Evolutionary conservation across 2,888 invertebrate genomes (phyloP).

Genomic region (Chrysina gloriosa): DNA sequence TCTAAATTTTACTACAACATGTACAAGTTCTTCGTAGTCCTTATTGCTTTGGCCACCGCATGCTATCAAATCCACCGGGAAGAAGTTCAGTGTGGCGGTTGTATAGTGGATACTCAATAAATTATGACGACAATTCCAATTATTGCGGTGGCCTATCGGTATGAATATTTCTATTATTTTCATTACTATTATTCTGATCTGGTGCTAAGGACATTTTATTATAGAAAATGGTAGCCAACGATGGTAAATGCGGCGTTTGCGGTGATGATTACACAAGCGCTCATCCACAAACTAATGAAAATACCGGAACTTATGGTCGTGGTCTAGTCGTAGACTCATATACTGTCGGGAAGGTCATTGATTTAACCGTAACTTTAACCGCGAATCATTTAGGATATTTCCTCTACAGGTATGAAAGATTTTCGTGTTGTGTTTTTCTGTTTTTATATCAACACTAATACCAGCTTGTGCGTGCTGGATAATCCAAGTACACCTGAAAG

Average conservation of each 20-base stretch:
- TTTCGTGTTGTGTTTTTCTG: no score
- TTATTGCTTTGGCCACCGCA: slow-evolving; percentile 62
- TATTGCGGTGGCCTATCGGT: slow-evolving; percentile 67
- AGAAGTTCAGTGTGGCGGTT: slow-evolving; percentile 68
- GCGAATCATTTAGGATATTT: slow-evolving; percentile 63
- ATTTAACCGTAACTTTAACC: slow-evolving; percentile 59
- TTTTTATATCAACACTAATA: background rate
- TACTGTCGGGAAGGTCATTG: slow-evolving; percentile 56
- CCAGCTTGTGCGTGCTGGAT: slow-evolving; percentile 50
- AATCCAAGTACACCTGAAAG: slow-evolving; percentile 51
- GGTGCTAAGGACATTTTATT: background rate
- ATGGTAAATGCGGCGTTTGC: slow-evolving; percentile 61
- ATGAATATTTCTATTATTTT: slow-evolving; percentile 45
- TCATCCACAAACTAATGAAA: slow-evolving; percentile 63
- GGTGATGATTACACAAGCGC: slow-evolving; percentile 60
- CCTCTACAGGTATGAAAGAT: slow-evolving; percentile 54
- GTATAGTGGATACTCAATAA: slow-evolving; percentile 62
- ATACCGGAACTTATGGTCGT: slow-evolving; percentile 64
- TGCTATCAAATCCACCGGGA: slow-evolving; percentile 67
- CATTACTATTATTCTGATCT: background rate
- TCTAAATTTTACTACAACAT: slow-evolving; percentile 10
- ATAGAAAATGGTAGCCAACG: slow-evolving; percentile 46
- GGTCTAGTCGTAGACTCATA: slow-evolving; percentile 63
- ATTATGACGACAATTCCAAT: slow-evolving; percentile 67
- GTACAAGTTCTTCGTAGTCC: background rate